Evolutionary conservation across 2,888 invertebrate genomes (phyloP).

Genomic region (Drosophila mayaguana): DNA sequence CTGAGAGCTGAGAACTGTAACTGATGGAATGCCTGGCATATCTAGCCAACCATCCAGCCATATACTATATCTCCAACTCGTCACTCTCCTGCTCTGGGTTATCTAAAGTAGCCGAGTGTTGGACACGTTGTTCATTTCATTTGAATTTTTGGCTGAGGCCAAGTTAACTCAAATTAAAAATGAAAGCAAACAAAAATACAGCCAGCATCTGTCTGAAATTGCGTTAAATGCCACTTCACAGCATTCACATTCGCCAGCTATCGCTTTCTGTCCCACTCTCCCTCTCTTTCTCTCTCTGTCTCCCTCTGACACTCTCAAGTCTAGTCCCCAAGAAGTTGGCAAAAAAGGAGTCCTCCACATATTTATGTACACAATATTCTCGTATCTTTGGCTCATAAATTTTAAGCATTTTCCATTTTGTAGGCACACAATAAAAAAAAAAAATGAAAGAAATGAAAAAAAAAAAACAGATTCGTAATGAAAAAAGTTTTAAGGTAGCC

Average conservation of each 20-base stretch:
- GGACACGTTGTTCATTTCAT: conserved; percentile 66
- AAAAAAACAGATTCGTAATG: conserved; percentile 34
- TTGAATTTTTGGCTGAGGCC: conserved; percentile 55
- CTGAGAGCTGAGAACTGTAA: conserved; percentile 9
- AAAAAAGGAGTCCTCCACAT: conserved; percentile 14
- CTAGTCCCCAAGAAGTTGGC: conserved; percentile 14
- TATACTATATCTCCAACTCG: not conserved
- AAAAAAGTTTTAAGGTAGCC: conserved; percentile 65
- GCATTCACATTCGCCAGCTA: conserved; percentile 30
- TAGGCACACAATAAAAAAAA: not conserved
- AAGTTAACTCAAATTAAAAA: conserved; percentile 45
- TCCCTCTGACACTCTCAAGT: not conserved
- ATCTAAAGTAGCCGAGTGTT: conserved; percentile 12
- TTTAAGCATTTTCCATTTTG: conserved; percentile 57
- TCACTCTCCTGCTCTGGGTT: not conserved
- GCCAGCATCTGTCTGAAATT: conserved; percentile 52
- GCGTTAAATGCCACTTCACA: conserved; percentile 52
- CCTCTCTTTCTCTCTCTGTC: not conserved
- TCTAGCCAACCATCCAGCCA: not conserved
- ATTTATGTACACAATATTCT: conserved; percentile 32
- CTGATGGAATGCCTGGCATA: conserved; percentile 18
- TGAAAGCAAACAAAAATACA: conserved; percentile 8
- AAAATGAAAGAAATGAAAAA: conserved; percentile 1
- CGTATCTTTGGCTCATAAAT: conserved; percentile 75
- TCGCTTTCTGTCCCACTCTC: not conserved